phyloP scores from a whole-genome alignment of 2,797 vertebrate species.

The Spondyliosoma cantharus region DNA sequence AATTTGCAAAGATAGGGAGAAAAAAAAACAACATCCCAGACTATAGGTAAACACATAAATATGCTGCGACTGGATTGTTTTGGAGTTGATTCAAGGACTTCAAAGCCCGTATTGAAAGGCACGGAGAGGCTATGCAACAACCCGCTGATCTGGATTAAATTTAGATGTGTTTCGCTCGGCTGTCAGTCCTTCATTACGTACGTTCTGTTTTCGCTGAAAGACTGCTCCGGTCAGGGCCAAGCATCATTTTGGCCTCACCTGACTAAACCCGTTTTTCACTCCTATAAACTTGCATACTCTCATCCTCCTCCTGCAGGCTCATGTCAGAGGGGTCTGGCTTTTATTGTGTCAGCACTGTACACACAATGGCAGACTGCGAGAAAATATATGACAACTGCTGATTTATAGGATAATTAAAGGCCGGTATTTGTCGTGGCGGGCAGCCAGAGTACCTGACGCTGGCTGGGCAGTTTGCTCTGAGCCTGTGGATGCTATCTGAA shows the following conservation, averaged over 20 bases:
- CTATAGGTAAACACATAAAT: slow-evolving; percentile 65
- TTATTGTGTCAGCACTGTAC: slow-evolving; percentile 71
- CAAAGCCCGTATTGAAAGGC: slow-evolving; percentile 45
- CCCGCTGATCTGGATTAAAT: slow-evolving; percentile 51
- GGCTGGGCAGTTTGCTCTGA: slow-evolving; percentile 61
- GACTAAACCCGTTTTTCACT: slow-evolving; percentile 61
- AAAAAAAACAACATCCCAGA: slow-evolving; percentile 50
- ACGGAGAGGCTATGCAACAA: slow-evolving; percentile 38
- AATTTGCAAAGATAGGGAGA: slow-evolving; percentile 44
- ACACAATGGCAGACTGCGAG: slow-evolving; percentile 64
- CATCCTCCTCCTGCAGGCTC: slow-evolving; percentile 50
- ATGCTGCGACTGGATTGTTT: slow-evolving; percentile 53
- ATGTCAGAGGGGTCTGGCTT: slow-evolving; percentile 74
- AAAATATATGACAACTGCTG: slow-evolving; percentile 78
- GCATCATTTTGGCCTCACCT: slow-evolving; percentile 57
- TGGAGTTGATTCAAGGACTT: slow-evolving; percentile 61
- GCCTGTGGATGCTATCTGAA: slow-evolving; percentile 55
- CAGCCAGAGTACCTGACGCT: slow-evolving; percentile 77
- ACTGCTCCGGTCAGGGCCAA: slow-evolving; percentile 43
- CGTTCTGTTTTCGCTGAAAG: slow-evolving; percentile 50
- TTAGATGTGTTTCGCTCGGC: slow-evolving; percentile 43
- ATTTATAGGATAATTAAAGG: slow-evolving; percentile 84
- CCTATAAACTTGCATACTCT: slow-evolving; percentile 54
- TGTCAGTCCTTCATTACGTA: slow-evolving; percentile 37
- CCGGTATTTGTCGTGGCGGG: slow-evolving; percentile 75